phyloP scores from a whole-genome alignment of 2,797 vertebrate species.

The Dendrocincla tyrannina region DNA sequence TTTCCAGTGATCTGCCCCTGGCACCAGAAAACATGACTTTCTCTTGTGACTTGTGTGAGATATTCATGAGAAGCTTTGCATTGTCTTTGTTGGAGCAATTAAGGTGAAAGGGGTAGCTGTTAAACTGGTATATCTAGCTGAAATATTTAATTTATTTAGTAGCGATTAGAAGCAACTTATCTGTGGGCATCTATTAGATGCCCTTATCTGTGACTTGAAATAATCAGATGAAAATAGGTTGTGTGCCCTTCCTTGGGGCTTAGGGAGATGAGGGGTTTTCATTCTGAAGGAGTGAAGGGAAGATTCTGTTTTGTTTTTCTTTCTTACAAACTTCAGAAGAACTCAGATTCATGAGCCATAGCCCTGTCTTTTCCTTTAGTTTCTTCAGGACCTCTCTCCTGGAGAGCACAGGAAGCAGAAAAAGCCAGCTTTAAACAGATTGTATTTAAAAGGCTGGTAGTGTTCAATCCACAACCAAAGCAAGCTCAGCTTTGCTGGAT shows the following conservation, averaged over 20 bases:
- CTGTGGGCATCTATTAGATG: not conserved
- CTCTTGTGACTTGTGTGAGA: not conserved
- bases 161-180: not conserved
- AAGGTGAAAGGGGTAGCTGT: not conserved
- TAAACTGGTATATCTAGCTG: not conserved
- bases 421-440: not conserved
- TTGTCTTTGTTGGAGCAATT: not conserved
- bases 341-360: not conserved
- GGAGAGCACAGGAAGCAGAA: not conserved
- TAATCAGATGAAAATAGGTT: not conserved
- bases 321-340: not conserved
- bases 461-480: not conserved
- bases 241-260: not conserved
- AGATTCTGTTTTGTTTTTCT: not conserved
- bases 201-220: not conserved
- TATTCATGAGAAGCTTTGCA: not conserved
- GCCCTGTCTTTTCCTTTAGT: not conserved
- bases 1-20: not conserved
- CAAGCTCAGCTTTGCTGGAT: not conserved
- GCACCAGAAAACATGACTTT: not conserved
- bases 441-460: not conserved
- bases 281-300: not conserved
- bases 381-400: not conserved
- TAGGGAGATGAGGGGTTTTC: not conserved
- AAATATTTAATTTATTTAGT: slow-evolving; percentile 14